These are phyloP conservation scores for Standfussiana lucernea DNA, from an alignment of 2,888 invertebrate species.

Conservation along the genomic window DNA sequence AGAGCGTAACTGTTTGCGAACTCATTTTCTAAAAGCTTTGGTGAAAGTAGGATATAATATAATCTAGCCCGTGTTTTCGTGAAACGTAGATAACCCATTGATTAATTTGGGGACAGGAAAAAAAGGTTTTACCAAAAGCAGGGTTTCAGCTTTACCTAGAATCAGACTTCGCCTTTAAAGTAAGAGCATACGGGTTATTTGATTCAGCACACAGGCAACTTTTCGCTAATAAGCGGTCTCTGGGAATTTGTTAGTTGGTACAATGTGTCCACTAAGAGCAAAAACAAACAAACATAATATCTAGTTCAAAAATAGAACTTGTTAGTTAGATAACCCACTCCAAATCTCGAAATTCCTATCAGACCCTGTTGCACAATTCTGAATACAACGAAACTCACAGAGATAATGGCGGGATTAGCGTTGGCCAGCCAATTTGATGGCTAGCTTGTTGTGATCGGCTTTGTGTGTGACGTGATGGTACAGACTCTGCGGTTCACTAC, in stretches of 20 bases:
- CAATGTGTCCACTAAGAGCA: too few relatives aligned
- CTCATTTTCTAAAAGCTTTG: not conserved
- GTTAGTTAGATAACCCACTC: not conserved
- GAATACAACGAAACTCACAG: too few relatives aligned
- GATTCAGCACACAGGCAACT: too few relatives aligned
- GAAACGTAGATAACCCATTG: not conserved
- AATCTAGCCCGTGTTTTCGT: too few relatives aligned
- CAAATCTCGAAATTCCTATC: not conserved
- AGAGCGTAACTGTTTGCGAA: not conserved
- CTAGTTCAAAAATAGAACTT: not conserved
- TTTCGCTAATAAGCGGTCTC: not conserved
- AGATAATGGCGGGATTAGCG: not conserved
- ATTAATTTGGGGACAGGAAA: not conserved
- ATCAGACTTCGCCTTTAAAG: not conserved
- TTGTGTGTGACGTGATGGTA: not conserved
- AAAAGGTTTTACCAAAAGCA: not conserved
- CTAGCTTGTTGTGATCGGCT: slow-evolving; percentile 3
- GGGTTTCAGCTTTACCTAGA: not conserved
- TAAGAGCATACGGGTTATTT: not conserved
- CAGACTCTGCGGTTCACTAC: not conserved
- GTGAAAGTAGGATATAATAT: not conserved
- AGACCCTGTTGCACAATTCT: not conserved
- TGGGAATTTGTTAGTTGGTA: too few relatives aligned
- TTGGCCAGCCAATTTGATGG: not conserved
- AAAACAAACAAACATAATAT: not conserved